Evolutionary conservation across 2,113 vertebrate species (phyloP), one percentile per base, ranked within the genome.

Genomic region (Helogale parvula): DNA sequence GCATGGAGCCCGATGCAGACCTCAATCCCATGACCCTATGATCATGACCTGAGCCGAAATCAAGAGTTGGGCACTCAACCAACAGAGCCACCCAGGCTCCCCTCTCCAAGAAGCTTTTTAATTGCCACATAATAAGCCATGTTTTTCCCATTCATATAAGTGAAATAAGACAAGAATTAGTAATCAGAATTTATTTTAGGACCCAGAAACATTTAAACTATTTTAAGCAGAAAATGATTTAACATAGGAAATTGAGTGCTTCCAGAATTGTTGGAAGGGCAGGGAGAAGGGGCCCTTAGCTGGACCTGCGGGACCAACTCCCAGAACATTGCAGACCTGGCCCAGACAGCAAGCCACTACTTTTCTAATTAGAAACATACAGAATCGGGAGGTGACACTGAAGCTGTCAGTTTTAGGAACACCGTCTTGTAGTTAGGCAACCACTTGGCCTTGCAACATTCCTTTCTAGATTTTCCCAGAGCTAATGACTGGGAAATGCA

Each of bases 171-270:
- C 72, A 97, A 94, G 72, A 90, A 69, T 95, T 71, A 81, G 71
- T 94, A 90, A 96, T 95, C 88, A 96, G 88, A 29, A 91, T 90
- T 96, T 65, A 38, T 93, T 97, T 96, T 85, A 96, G 93, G 84
- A 92, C 88, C 92, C 60, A 41, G 69, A 93, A 96, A 69, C 74
- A 83, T 47, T 94, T 50, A 83, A 71, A 13, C 50, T 97, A 85
- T 95, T 97, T 97, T 95, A 96, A 97, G 65, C 21, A 96, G 90
- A 92, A 88, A 96, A 45, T 38, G 83, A 74, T 84, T 92, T 94
- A 88, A 74, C 68, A 57, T 29, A 96, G 87, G 83, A 96, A 92
- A 95, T 84, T 65, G 45, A 54, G 25, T 71, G 29, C 90, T 92
- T 91, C 35, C 38, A 68, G 88, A 85, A 50, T 77, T 76, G 31